Evolutionary conservation across 2,113 vertebrate genomes (phyloP), one percentile per base, ranked within the genome.

Genomic region (Oreocharis arfaki): DNA sequence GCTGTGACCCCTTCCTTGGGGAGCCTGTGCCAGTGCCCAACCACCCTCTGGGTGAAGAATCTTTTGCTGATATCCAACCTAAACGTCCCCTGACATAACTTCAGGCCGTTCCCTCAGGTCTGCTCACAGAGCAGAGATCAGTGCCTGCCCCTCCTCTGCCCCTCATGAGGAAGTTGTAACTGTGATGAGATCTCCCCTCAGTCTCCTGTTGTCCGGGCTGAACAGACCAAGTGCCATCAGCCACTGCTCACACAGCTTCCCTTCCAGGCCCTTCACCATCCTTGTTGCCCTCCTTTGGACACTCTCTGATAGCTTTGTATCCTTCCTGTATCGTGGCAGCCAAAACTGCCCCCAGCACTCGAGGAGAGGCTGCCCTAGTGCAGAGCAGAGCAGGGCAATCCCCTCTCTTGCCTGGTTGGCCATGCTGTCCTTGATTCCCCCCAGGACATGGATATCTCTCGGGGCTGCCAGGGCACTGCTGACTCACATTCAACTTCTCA

Each of bases 301-400:
- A 16, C 26, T 52, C 20, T 30, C 20, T 10, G 4, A 9, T 2
- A 19, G 20, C 24, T 70, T 60, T 42, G 30, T 16, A 7, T 60
- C 35, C 19, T 47, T 41, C 61, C 21, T 64, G 9, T 10, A 7
- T 32, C 37, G 27, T 47, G 16, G 35, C 32, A n/a, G 24, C 44
- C 55, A 42, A 30, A 49, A 10, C 37, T 42, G 32, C 30, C 35
- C 35, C 49, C 60, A 79, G 24, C 11, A 35, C 49, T 35, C 0
- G 5, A 64, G 76, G 49, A 11, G 32, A 53, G 60, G 18, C 30
- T 0, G 2, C 32, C 24, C 12, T 22, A 46, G 50, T 0, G 1
- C 61, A 41, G 42, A 59, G 56, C n/a, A 47, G 55, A 52, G 55
- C 7, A 2, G 55, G 15, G 47, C 55, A 60, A 35, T 50, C 67